A percentile compares a stretch with the other conserved stretches of the same genome.
phyloP scores from a whole-genome alignment of 1,140 invertebrate genomes.

The Battus philenor region DNA sequence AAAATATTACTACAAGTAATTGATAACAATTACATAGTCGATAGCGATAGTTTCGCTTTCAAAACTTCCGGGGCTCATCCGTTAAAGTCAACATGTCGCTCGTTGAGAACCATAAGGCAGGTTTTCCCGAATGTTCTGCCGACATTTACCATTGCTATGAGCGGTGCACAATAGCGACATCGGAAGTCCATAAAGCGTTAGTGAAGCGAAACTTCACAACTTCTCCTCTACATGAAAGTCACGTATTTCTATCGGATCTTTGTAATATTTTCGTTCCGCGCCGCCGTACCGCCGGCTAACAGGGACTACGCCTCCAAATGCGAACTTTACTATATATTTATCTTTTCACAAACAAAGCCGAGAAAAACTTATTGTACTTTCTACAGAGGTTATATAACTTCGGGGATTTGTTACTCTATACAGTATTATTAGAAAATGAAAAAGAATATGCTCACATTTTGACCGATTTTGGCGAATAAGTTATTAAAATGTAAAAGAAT shows the following conservation, averaged over 20 bases:
- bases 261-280: conserved; percentile 14
- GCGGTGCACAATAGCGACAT: conserved; percentile 6
- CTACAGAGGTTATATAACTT: neutral
- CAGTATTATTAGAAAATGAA: too few species aligned
- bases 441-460: too few species aligned
- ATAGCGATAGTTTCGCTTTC: too few species aligned
- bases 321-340: conserved; percentile 1
- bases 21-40: too few species aligned
- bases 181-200: conserved; percentile 8
- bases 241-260: conserved; percentile 15
- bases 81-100: too few species aligned
- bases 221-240: conserved; percentile 7
- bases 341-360: conserved; percentile 1
- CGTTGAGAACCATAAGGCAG: too few species aligned
- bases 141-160: conserved; percentile 10
- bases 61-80: too few species aligned
- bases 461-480: too few species aligned
- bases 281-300: neutral
- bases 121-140: neutral
- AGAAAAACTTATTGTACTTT: conserved; percentile 1
- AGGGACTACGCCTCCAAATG: neutral
- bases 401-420: too few species aligned
- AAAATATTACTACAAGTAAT: too few species aligned
- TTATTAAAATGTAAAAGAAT: too few species aligned
- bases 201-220: conserved; percentile 6